phyloP scores from a whole-genome alignment of 2,797 vertebrate genomes.

The Semotilus atromaculatus region DNA sequence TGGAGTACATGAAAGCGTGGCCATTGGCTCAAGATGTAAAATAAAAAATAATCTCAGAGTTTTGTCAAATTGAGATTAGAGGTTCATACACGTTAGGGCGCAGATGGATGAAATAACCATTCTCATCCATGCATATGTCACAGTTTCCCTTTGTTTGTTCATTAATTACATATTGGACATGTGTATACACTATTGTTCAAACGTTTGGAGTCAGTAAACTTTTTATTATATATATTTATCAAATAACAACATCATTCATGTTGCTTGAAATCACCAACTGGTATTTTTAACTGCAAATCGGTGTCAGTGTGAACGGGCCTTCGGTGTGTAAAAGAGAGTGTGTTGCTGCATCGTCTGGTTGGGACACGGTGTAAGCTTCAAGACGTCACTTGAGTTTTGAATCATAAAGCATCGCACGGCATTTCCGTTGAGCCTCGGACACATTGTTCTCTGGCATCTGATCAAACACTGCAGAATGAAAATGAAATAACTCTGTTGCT shows the following conservation, averaged over 20 bases:
- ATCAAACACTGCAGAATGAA: not conserved
- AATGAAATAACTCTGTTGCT: slow-evolving; percentile 13
- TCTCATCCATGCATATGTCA: not conserved
- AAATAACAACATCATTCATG: not conserved
- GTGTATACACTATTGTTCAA: too few relatives aligned
- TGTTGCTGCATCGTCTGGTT: not conserved
- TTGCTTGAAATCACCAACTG: too few relatives aligned
- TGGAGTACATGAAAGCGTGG: not conserved
- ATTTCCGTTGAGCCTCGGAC: not conserved
- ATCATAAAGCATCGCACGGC: not conserved
- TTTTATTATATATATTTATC: too few relatives aligned
- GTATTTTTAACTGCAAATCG: too few relatives aligned
- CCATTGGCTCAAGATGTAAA: not conserved
- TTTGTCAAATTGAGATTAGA: not conserved
- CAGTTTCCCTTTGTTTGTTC: too few relatives aligned
- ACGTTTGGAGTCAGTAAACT: too few relatives aligned
- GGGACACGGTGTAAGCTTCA: not conserved
- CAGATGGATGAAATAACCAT: not conserved
- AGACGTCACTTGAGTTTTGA: not conserved
- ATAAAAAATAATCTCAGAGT: not conserved
- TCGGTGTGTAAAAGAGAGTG: not conserved
- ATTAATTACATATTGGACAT: too few relatives aligned
- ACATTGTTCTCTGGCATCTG: not conserved
- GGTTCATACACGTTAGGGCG: too few relatives aligned
- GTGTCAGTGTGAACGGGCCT: too few relatives aligned